Base-by-base conservation (phyloP, 2,113 vertebrate genomes). In the Prunella himalayana region DNA sequence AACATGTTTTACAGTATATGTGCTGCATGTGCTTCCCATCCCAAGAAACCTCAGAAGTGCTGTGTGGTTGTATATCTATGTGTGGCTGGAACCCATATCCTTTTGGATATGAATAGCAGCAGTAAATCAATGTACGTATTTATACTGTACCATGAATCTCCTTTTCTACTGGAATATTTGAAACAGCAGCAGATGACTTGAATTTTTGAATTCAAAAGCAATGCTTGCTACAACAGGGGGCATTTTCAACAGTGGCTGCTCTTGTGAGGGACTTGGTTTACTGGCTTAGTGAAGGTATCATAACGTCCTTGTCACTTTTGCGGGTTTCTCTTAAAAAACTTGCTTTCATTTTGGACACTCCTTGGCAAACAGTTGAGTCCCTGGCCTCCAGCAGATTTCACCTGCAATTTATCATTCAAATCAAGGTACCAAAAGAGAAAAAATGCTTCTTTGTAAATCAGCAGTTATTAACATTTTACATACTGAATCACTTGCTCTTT, bases 401-500 rank as follows among this genome's bases (percentile, higher is more conserved):
- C 4, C 37, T 80, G 44, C 47, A 35, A 27, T 86, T 96, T 80
- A 77, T 92, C 63, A 73, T 78, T 86, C 61, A 82, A 89, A 87
- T 78, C 37, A 78, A 82, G 33, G n/a, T 51, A 94, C 16, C 20
- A 51, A 90, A 87, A 66, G 18, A 77, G 47, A 79, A 73, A 94
- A 96, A 83, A 54, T 9, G 0, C 7, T 72, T 84, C 33, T 97
- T 89, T 95, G 75, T 92, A 91, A 94, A 92, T 94, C 70, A 63
- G 68, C 5, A n/a, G 25, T n/a, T 96, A 88, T 95, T 96, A 95
- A 95, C 90, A 96, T 93, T 93, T 91, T 95, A 86, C 37, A 42
- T 90, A 78, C 95, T 97, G 42, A 96, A 95, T 93, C 94, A 93
- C 49, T 92, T 97, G 59, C 81, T 85, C 89, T 83, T 96, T 97